Conservation (phyloP, 1,140 invertebrate species). For the Meloidogyne exigua region DNA sequence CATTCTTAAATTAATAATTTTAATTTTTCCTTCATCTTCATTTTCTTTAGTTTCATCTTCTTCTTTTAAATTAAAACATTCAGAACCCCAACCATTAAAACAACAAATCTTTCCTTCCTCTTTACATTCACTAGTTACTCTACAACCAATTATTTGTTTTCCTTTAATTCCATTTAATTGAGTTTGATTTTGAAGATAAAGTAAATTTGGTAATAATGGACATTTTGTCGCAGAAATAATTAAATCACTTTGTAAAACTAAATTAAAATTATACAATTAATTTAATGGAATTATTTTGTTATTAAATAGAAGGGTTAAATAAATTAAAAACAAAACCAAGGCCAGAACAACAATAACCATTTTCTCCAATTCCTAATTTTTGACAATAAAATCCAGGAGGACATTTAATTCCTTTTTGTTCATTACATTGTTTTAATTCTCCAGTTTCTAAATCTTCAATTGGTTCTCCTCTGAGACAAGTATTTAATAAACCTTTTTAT, state of each 20-base stretch:
- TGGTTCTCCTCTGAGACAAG: constrained; percentile 51
- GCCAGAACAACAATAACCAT: constrained; percentile 54
- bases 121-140: constrained; percentile 18
- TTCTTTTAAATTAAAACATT: neutral
- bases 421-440: constrained; percentile 35
- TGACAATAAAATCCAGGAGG: constrained; percentile 55
- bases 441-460: constrained; percentile 35
- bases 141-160: neutral
- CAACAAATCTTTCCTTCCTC: neutral
- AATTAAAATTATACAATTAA: neutral
- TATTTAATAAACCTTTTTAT: constrained; percentile 50
- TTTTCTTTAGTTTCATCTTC: neutral
- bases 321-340: no score
- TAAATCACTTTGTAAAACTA: constrained; percentile 31
- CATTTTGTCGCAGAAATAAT: constrained; percentile 33
- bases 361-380: constrained; percentile 41
- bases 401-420: constrained; percentile 35
- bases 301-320: no score
- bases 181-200: neutral
- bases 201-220: constrained; percentile 37
- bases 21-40: neutral
- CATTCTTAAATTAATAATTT: neutral
- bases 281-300: no score
- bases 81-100: constrained; percentile 8
- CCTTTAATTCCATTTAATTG: constrained; percentile 1